phyloP scores from a whole-genome alignment of 2,888 invertebrate genomes.

The Drosophila conformis region DNA sequence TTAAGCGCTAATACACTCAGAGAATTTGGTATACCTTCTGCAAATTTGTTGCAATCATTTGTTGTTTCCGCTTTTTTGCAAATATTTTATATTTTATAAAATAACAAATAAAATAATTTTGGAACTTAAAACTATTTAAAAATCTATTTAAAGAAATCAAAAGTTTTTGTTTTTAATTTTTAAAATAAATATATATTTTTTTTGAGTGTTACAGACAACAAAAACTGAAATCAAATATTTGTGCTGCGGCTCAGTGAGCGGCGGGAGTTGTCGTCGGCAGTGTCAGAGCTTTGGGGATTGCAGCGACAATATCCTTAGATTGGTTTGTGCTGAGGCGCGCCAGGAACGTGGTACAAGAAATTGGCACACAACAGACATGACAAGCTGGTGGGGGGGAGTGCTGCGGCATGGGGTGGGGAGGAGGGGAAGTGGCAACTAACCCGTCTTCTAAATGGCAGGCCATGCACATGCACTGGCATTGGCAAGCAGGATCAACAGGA shows the following conservation, averaged over 20 bases:
- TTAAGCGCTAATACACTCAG: conserved; percentile 42
- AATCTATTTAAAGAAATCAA: no score
- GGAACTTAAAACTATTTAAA: no score
- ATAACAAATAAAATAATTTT: no score
- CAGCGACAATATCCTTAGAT: conserved; percentile 77
- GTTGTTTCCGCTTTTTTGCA: not conserved
- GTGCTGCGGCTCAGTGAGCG: conserved; percentile 49
- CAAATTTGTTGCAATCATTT: not conserved
- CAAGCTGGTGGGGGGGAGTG: conserved; percentile 36
- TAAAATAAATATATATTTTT: not conserved
- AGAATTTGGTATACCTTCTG: not conserved
- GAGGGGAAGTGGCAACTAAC: conserved; percentile 27
- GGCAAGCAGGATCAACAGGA: conserved; percentile 78
- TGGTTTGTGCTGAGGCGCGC: conserved; percentile 72
- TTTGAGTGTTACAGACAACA: conserved; percentile 30
- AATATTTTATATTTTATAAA: not conserved
- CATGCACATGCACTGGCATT: conserved; percentile 75
- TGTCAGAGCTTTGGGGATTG: conserved; percentile 56
- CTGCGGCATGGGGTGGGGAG: not conserved
- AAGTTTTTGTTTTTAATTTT: accelerated
- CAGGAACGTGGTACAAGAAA: conserved; percentile 70
- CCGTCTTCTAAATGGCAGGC: conserved; percentile 65
- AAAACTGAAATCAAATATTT: conserved; percentile 75
- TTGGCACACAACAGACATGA: conserved; percentile 74
- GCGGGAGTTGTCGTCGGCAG: conserved; percentile 11